A percentile compares a stretch with the other conserved stretches of the same genome.
Evolutionary conservation across 2,888 invertebrate species (phyloP).

Genomic region (Diploptera punctata): DNA sequence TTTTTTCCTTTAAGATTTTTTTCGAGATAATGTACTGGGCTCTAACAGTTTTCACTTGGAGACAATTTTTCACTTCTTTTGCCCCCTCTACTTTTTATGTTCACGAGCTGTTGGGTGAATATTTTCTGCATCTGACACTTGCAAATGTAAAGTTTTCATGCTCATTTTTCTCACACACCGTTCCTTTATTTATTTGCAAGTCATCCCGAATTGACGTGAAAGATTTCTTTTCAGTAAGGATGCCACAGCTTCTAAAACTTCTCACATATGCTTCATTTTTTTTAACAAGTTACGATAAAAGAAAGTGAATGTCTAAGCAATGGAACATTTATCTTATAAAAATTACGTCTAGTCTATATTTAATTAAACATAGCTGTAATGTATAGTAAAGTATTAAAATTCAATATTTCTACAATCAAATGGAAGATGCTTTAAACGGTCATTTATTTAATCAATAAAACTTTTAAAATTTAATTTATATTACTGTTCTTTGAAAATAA

Average conservation of each 20-base stretch:
- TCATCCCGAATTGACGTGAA: conserved; percentile 22
- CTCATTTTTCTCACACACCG: conserved; percentile 20
- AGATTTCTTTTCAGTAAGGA: conserved; percentile 18
- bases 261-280: conserved; percentile 6
- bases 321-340: too few relatives aligned
- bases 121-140: conserved; percentile 26
- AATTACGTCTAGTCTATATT: too few relatives aligned
- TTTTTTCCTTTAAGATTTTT: not conserved
- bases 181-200: conserved; percentile 29
- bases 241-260: not conserved
- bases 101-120: conserved; percentile 14
- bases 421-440: too few relatives aligned
- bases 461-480: too few relatives aligned
- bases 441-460: too few relatives aligned
- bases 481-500: too few relatives aligned
- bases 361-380: too few relatives aligned
- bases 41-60: not conserved
- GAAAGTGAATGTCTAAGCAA: too few relatives aligned
- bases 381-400: too few relatives aligned
- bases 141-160: conserved; percentile 21
- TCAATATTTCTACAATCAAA: too few relatives aligned
- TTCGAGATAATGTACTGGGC: not conserved
- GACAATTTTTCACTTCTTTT: conserved; percentile 26
- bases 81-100: not conserved
- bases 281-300: too few relatives aligned